Percentiles rank a stretch among this genome's conserved stretches.
These are phyloP conservation scores for Acropternis orthonyx DNA, from an alignment of 2,797 vertebrate species.

Conservation along the genomic window DNA sequence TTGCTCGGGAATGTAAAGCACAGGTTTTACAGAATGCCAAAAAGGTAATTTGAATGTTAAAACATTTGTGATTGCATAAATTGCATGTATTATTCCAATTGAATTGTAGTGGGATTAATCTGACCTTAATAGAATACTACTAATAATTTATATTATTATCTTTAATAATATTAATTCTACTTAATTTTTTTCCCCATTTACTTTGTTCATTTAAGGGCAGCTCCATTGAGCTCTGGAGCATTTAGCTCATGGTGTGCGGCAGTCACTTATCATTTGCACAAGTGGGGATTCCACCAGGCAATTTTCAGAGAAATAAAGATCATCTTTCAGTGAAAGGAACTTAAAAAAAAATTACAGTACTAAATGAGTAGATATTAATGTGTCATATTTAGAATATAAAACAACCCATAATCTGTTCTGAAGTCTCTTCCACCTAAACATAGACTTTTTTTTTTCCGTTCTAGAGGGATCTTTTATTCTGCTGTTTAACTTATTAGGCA, in stretches of 20 bases:
- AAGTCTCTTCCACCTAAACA: slow-evolving; percentile 43
- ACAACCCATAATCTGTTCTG: slow-evolving; percentile 48
- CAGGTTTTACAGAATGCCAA: slow-evolving; percentile 19
- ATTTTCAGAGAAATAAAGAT: slow-evolving; percentile 69
- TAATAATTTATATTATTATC: slow-evolving; percentile 78
- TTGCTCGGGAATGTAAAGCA: neutral
- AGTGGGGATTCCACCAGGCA: slow-evolving; percentile 58
- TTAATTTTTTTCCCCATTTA: slow-evolving; percentile 68
- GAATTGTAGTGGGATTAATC: slow-evolving; percentile 73
- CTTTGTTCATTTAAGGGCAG: slow-evolving; percentile 63
- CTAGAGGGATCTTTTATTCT: slow-evolving; percentile 25
- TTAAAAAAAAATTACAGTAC: slow-evolving; percentile 52
- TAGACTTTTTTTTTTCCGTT: neutral
- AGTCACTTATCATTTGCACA: slow-evolving; percentile 53
- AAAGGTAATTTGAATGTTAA: slow-evolving; percentile 61
- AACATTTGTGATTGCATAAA: slow-evolving; percentile 59
- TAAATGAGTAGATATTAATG: slow-evolving; percentile 60
- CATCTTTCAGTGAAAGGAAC: slow-evolving; percentile 62
- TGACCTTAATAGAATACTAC: slow-evolving; percentile 68
- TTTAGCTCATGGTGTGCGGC: slow-evolving; percentile 55
- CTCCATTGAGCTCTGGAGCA: slow-evolving; percentile 35
- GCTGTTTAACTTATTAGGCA: slow-evolving; percentile 34
- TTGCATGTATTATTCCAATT: slow-evolving; percentile 61
- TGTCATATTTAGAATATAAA: slow-evolving; percentile 63
- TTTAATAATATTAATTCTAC: slow-evolving; percentile 73